Evolutionary conservation across 1,140 invertebrate genomes (phyloP).

Genomic region (Sogatella furcifera): DNA sequence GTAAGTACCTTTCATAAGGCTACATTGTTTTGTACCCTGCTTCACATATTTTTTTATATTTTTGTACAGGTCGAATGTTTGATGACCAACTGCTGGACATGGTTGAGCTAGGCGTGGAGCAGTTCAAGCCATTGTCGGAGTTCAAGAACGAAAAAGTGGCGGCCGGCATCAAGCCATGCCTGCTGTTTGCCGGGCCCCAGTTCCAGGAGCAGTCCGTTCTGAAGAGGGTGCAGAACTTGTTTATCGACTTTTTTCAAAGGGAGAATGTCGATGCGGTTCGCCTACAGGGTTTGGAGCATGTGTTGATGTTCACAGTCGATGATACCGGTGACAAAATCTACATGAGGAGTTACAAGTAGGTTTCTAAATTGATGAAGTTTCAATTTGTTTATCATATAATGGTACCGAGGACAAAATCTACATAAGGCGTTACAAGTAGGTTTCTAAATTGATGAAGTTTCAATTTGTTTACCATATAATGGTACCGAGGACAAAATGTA

Average conservation of each 20-base stretch:
- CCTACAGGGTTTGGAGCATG: constrained; percentile 87
- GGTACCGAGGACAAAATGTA: constrained; percentile 59
- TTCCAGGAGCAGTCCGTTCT: constrained; percentile 77
- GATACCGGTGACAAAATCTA: constrained; percentile 58
- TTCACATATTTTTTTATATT: background rate
- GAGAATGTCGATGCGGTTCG: constrained; percentile 66
- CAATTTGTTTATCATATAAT: no score
- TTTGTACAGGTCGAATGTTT: constrained; percentile 58
- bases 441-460: background rate
- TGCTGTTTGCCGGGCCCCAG: constrained; percentile 86
- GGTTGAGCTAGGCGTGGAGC: constrained; percentile 86
- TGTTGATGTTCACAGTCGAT: constrained; percentile 74
- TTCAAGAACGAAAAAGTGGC: constrained; percentile 73
- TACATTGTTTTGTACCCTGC: constrained; percentile 1
- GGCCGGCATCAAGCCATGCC: constrained; percentile 78
- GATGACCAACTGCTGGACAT: constrained; percentile 89
- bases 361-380: background rate
- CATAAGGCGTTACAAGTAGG: constrained; percentile 72
- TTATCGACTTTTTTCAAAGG: constrained; percentile 89
- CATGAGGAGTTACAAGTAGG: constrained; percentile 72
- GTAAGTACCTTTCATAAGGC: no score
- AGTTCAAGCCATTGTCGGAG: constrained; percentile 64
- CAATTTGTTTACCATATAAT: no score
- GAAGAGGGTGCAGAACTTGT: constrained; percentile 73
- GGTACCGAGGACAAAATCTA: constrained; percentile 59